Evolutionary conservation across 2,888 invertebrate genomes (phyloP).

Genomic region (Rosalia funebris): DNA sequence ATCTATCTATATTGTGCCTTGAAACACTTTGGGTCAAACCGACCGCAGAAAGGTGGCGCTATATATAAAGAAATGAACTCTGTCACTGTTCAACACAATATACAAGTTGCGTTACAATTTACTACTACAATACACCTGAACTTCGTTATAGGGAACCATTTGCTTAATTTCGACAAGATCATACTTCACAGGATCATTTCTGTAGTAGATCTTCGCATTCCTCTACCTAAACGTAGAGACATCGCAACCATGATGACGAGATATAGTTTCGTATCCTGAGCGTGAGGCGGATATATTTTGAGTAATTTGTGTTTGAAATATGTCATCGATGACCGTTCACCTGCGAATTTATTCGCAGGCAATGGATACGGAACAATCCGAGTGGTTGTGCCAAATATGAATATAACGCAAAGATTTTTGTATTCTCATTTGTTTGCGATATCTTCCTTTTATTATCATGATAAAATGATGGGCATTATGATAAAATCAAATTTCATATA

Average conservation of each 20-base stretch:
- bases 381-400: conserved; percentile 52
- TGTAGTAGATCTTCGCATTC: conserved; percentile 72
- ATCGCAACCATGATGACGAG: conserved; percentile 69
- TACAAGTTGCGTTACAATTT: neutral
- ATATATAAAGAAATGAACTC: neutral
- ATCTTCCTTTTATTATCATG: no score
- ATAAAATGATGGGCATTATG: no score
- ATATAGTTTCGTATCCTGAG: conserved; percentile 66
- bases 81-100: neutral
- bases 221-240: conserved; percentile 66
- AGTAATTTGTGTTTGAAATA: conserved; percentile 31
- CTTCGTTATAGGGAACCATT: neutral
- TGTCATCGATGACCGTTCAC: conserved; percentile 60
- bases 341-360: conserved; percentile 31
- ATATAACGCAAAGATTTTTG: no score
- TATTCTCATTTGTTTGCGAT: no score
- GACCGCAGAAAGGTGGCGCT: neutral
- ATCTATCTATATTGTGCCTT: no score
- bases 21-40: no score
- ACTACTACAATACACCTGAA: neutral
- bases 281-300: conserved; percentile 63
- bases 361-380: conserved; percentile 53
- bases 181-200: conserved; percentile 75
- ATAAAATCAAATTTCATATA: no score
- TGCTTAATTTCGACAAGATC: conserved; percentile 53